Evolutionary conservation across 1,140 invertebrate genomes (phyloP).

Genomic region (Glossosoma conforme): DNA sequence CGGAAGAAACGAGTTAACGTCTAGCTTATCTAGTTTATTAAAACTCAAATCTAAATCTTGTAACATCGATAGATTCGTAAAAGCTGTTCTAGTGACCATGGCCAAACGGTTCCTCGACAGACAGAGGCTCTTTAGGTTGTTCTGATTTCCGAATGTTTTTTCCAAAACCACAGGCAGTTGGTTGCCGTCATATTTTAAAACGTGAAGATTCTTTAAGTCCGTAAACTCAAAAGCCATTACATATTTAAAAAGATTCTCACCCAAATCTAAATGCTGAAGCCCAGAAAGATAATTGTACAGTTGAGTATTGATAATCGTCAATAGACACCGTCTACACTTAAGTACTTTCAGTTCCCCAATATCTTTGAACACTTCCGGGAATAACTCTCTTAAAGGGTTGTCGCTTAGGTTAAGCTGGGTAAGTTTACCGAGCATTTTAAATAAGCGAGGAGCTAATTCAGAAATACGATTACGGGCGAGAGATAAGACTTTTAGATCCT

Average conservation of each 20-base stretch:
- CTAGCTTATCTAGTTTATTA: constrained; percentile 65
- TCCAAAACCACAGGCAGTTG: constrained; percentile 69
- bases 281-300: constrained; percentile 68
- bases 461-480: constrained; percentile 66
- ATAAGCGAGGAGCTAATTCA: constrained; percentile 62
- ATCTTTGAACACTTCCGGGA: constrained; percentile 73
- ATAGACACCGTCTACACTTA: constrained; percentile 61
- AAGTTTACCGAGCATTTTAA: constrained; percentile 63
- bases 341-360: constrained; percentile 65
- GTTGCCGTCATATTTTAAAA: constrained; percentile 70
- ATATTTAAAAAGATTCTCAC: constrained; percentile 73
- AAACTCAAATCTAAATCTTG: constrained; percentile 65
- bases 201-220: constrained; percentile 61
- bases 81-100: constrained; percentile 63
- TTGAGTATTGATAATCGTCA: constrained; percentile 69
- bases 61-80: constrained; percentile 61
- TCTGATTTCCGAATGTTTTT: constrained; percentile 64
- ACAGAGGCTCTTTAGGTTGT: constrained; percentile 51
- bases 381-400: constrained; percentile 65
- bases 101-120: constrained; percentile 68
- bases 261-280: constrained; percentile 66
- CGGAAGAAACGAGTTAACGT: constrained; percentile 55
- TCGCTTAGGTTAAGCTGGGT: constrained; percentile 66
- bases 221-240: constrained; percentile 68
- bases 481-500: constrained; percentile 60